Evolutionary conservation across 92 coral and sea anemone genomes (phyloP), one percentile per base, ranked within the genome.

Genomic region (Desmophyllum pertusum): DNA sequence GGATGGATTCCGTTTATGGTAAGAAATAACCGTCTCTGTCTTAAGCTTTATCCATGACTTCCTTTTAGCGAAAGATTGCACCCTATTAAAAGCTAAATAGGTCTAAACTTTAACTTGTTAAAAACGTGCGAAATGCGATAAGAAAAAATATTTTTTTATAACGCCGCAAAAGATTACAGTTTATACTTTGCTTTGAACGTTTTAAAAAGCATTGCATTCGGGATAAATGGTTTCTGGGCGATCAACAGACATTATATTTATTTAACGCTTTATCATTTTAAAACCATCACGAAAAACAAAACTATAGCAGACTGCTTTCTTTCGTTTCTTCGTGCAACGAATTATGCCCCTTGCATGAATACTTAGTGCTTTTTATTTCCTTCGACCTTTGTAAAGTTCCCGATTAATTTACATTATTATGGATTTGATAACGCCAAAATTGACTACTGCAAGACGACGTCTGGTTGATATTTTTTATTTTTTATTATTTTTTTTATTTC

Each of bases 1-100:
- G 91, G 95, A 17, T 94, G 98, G 98, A 88, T 93, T 62, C 98
- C 98, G 13, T 94, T 89, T 36, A 82, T 88, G 98, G 98, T 94
- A 84, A 89, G 98, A 40, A 15, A 61, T 53, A 30, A 25, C 30
- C 27, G n/a, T 35, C 18, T 35, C 23, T 53, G 31, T 33, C 36
- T 37, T 19, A 35, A n/a, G 19, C 43, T 1, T 53, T 23, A 10
- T 55, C n/a, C 7, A 72, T 6, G 19, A n/a, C n/a, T n/a, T 25
- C 53, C 25, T 36, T 72, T 72, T 25, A 72, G 33, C 51, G 35
- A 43, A 72, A 10, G 46, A n/a, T 39, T 19, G 33, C 4, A 71
- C 11, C 19, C 6, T 7, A 27, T 10, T 3, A 38, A 37, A 17
- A 37, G 48, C 43, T 36, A 9, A 23, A 39, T 23, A 25, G 30